These are phyloP conservation scores for Drosophila suzukii DNA, from an alignment of 1,140 invertebrate genomes.

Conservation along the genomic window DNA sequence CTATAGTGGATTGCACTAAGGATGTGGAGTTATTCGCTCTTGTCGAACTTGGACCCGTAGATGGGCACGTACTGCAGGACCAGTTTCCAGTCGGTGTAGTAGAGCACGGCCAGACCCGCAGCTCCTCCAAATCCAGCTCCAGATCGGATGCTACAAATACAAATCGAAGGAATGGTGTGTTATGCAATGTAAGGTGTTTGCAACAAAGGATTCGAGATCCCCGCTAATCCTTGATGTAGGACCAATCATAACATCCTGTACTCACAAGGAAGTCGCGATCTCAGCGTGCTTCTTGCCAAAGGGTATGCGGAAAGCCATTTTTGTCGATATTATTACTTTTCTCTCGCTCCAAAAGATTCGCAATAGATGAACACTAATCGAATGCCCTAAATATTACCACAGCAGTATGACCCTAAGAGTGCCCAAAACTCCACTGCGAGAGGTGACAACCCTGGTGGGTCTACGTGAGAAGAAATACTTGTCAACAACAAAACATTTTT, in stretches of 20 bases:
- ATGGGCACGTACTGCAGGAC: conserved; percentile 89
- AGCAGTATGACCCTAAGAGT: not conserved
- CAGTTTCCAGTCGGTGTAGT: conserved; percentile 92
- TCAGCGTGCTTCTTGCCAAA: conserved; percentile 83
- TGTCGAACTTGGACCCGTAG: conserved; percentile 89
- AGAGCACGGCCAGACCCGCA: conserved; percentile 86
- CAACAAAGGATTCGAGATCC: not conserved
- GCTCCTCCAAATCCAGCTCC: conserved; percentile 87
- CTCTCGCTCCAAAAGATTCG: conserved; percentile 20
- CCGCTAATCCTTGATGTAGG: not conserved
- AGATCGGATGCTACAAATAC: conserved; percentile 87
- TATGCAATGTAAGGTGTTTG: conserved; percentile 57
- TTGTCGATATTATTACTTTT: conserved; percentile 40
- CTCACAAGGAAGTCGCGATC: conserved; percentile 86
- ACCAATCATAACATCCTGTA: conserved; percentile 4
- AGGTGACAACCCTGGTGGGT: conserved; percentile 29
- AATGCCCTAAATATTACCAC: conserved; percentile 40
- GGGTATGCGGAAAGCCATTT: conserved; percentile 74
- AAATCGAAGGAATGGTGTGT: conserved; percentile 25
- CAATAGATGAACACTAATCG: not conserved
- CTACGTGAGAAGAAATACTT: conserved; percentile 53
- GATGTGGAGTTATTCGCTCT: conserved; percentile 80
- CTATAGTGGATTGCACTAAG: conserved; percentile 18
- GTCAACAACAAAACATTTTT: conserved; percentile 33
- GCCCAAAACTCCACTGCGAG: not conserved